Evolutionary conservation across 2,888 invertebrate species (phyloP).

Genomic region (Caenorhabditis becei): DNA sequence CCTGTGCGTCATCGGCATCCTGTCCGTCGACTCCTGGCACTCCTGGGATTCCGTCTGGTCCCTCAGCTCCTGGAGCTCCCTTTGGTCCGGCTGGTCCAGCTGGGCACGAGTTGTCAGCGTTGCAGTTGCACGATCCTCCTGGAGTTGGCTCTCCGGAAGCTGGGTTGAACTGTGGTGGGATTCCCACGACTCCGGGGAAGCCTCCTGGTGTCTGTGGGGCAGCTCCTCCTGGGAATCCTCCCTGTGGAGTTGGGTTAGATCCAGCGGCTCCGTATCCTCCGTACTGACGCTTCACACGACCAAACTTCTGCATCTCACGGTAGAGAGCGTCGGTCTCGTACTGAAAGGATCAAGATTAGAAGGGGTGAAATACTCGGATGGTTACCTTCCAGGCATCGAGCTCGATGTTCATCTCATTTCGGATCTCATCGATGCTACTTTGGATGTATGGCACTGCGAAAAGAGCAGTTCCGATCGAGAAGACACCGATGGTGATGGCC

Average conservation of each 20-base stretch:
- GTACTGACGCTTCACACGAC: conserved; percentile 71
- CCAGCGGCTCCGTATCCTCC: conserved; percentile 71
- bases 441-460: conserved; percentile 67
- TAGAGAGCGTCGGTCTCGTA: conserved; percentile 64
- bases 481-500: conserved; percentile 64
- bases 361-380: neutral
- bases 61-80: conserved; percentile 70
- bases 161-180: conserved; percentile 61
- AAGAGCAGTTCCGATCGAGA: conserved; percentile 61
- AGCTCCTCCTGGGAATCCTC: conserved; percentile 43
- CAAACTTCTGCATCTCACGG: conserved; percentile 67
- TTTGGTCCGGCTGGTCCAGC: conserved; percentile 76
- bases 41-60: conserved; percentile 75
- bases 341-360: conserved; percentile 31
- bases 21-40: conserved; percentile 73
- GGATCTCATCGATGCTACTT: conserved; percentile 68
- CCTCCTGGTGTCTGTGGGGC: conserved; percentile 41
- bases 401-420: conserved; percentile 69
- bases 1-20: conserved; percentile 72
- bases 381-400: conserved; percentile 72
- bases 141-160: conserved; percentile 61
- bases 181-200: conserved; percentile 65
- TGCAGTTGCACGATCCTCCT: conserved; percentile 67
- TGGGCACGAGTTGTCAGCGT: conserved; percentile 72
- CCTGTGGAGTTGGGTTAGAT: conserved; percentile 50